Percentiles rank a stretch among this genome's conserved stretches.
These are phyloP conservation scores for Esox lucius DNA, from an alignment of 2,797 vertebrate genomes.

Conservation along the genomic window DNA sequence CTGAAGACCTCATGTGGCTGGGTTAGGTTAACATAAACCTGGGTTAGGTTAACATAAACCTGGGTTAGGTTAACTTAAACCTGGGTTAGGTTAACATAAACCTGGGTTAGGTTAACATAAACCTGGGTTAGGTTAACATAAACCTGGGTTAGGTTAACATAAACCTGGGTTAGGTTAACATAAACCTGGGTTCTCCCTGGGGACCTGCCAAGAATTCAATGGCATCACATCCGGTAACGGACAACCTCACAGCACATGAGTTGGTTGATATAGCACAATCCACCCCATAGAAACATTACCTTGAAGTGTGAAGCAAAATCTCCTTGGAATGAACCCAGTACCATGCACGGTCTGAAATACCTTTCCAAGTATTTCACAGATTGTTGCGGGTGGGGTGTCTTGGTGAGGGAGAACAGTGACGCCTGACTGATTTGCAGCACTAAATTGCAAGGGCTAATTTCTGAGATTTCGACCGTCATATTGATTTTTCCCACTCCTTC, in stretches of 20 bases:
- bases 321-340: neutral
- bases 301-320: too few species aligned
- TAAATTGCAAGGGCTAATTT: constrained; percentile 20
- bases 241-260: neutral
- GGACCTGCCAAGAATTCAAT: too few species aligned
- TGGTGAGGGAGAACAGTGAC: neutral
- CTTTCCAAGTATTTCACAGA: neutral
- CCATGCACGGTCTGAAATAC: neutral
- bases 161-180: neutral
- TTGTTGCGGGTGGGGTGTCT: neutral
- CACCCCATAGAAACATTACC: too few species aligned
- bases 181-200: neutral
- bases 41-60: neutral
- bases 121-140: neutral
- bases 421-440: constrained; percentile 13
- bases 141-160: neutral
- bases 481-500: constrained; percentile 40
- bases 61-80: too few species aligned
- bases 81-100: too few species aligned
- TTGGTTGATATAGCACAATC: neutral
- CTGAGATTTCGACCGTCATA: constrained; percentile 14
- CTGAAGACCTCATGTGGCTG: neutral
- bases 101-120: too few species aligned
- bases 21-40: neutral
- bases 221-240: too few species aligned